These are phyloP conservation scores for Atherinomorus stipes DNA, from an alignment of 2,113 vertebrate species.

Conservation along the genomic window DNA sequence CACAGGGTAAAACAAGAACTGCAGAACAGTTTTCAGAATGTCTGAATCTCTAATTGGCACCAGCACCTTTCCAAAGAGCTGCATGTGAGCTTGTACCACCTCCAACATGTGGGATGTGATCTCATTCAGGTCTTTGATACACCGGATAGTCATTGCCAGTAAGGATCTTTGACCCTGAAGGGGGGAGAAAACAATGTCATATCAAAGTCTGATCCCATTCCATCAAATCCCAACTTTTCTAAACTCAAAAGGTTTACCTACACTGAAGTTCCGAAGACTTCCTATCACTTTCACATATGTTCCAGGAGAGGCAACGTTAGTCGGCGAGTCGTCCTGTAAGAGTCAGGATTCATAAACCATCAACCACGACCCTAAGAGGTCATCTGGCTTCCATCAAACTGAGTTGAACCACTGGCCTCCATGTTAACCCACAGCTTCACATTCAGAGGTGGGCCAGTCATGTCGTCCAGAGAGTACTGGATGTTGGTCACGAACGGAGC, in stretches of 20 bases:
- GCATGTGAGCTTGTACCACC: conserved; percentile 87
- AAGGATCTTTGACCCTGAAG: conserved; percentile 88
- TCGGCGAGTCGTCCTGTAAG: conserved; percentile 78
- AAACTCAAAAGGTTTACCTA: conserved; percentile 41
- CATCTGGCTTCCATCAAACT: not conserved
- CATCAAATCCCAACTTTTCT: not conserved
- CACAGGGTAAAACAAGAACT: too few relatives aligned
- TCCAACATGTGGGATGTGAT: conserved; percentile 91
- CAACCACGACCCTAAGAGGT: not conserved
- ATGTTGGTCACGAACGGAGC: conserved; percentile 85
- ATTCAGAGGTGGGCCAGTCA: conserved; percentile 87
- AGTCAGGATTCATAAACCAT: not conserved
- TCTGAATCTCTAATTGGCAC: too few relatives aligned
- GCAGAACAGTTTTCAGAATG: too few relatives aligned
- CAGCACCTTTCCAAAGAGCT: conserved; percentile 45
- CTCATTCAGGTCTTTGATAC: conserved; percentile 89
- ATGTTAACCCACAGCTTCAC: conserved; percentile 89
- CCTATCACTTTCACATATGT: conserved; percentile 89
- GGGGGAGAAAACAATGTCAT: not conserved
- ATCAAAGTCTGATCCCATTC: not conserved
- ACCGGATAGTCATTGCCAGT: conserved; percentile 85
- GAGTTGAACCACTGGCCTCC: conserved; percentile 73
- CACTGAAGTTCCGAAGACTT: conserved; percentile 85
- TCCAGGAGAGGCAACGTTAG: conserved; percentile 80
- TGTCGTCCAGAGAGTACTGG: conserved; percentile 91